phyloP scores from a whole-genome alignment of 2,888 invertebrate species.

The Hypolimnas misippus region DNA sequence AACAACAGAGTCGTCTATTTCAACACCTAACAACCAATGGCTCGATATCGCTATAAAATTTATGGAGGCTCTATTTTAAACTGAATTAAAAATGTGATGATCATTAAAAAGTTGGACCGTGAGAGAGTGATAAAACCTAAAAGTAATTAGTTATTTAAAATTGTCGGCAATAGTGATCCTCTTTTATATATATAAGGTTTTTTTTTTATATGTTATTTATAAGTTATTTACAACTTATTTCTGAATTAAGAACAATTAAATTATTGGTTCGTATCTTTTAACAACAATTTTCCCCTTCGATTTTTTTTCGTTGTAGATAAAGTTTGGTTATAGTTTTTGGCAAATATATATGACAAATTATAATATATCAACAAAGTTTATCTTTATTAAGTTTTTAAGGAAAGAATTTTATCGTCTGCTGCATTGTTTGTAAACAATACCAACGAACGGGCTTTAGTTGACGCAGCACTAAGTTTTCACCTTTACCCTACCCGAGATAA shows the following conservation, averaged over 20 bases:
- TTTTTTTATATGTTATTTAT: constrained; percentile 3
- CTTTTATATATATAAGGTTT: neutral
- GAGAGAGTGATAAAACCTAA: constrained; percentile 73
- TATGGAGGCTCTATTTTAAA: constrained; percentile 77
- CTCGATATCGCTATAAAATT: constrained; percentile 72
- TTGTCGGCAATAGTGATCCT: constrained; percentile 4
- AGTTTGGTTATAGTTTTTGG: too few relatives aligned
- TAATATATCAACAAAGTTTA: too few relatives aligned
- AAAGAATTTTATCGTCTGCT: too few relatives aligned
- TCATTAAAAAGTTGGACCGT: constrained; percentile 72
- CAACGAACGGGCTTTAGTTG: neutral
- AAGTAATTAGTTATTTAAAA: constrained; percentile 22
- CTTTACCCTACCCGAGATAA: constrained; percentile 1
- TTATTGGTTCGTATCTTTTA: neutral
- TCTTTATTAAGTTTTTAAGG: too few relatives aligned
- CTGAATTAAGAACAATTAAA: neutral
- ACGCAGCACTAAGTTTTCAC: constrained; percentile 13
- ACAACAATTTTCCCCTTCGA: neutral
- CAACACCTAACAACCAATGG: constrained; percentile 30
- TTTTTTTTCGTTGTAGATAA: too few relatives aligned
- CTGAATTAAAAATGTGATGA: constrained; percentile 77
- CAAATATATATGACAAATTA: too few relatives aligned
- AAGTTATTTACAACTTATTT: neutral
- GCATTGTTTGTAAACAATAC: neutral
- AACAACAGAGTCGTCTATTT: constrained; percentile 30